Conservation (phyloP, 2,888 invertebrate genomes). For the Agrotis ipsilon region DNA sequence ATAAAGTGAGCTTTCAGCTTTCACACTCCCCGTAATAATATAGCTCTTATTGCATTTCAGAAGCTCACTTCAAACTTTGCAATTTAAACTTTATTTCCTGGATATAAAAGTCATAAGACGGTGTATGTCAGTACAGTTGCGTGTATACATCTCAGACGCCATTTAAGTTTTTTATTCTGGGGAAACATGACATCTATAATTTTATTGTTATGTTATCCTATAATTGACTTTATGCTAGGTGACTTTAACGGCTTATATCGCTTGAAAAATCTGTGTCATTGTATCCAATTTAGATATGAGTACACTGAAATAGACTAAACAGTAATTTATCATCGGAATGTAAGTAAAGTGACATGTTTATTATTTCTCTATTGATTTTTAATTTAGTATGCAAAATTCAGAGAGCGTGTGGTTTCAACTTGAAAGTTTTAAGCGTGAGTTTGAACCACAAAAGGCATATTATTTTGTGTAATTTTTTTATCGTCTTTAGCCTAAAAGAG, state of each 20-base stretch:
- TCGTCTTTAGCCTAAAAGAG: too few relatives aligned
- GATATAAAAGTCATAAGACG: not conserved
- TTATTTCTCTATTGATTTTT: not conserved
- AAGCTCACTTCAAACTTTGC: not conserved
- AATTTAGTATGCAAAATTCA: conserved; percentile 5
- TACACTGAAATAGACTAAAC: not conserved
- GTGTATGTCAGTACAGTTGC: not conserved
- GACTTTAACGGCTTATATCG: not conserved
- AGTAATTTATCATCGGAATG: conserved; percentile 22
- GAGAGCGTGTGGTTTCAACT: too few relatives aligned
- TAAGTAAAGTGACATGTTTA: conserved; percentile 6
- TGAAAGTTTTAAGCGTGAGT: too few relatives aligned
- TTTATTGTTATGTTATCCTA: not conserved
- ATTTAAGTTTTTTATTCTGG: conserved; percentile 19
- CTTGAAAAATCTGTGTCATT: conserved; percentile 1
- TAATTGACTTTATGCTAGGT: not conserved
- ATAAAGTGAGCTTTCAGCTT: conserved; percentile 17
- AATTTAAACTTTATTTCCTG: conserved; percentile 16
- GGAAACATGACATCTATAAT: conserved; percentile 7
- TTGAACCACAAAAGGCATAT: too few relatives aligned
- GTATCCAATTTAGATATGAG: conserved; percentile 11
- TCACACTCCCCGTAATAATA: conserved; percentile 12
- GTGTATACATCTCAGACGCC: not conserved
- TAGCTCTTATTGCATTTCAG: conserved; percentile 15
- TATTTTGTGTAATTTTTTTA: too few relatives aligned